Percentiles rank a stretch among this genome's conserved stretches.
These are phyloP conservation scores for Holcopasites calliopsidis DNA, from an alignment of 1,140 invertebrate species.

Conservation along the genomic window DNA sequence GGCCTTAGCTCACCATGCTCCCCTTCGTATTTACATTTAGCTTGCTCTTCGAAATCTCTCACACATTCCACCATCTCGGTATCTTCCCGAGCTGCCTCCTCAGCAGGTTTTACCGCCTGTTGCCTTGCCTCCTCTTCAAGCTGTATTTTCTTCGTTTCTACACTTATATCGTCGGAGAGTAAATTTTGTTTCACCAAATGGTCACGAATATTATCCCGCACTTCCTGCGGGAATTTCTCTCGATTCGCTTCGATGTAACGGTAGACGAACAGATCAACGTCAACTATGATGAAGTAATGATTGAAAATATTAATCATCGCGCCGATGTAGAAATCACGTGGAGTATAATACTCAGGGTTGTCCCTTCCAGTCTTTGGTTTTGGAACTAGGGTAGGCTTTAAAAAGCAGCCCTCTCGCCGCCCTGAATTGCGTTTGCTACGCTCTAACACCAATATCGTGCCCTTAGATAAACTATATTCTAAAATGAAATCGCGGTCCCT, in stretches of 20 bases:
- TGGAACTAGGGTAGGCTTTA: slow-evolving; percentile 84
- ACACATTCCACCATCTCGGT: neutral
- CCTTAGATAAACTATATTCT: slow-evolving; percentile 84
- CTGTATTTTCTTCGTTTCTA: slow-evolving; percentile 14
- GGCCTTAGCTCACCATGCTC: slow-evolving; percentile 13
- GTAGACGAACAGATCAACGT: slow-evolving; percentile 85
- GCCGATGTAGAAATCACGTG: slow-evolving; percentile 85
- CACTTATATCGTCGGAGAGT: slow-evolving; percentile 39
- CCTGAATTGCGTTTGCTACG: slow-evolving; percentile 84
- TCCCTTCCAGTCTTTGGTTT: slow-evolving; percentile 84
- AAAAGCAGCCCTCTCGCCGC: slow-evolving; percentile 85
- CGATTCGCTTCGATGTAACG: slow-evolving; percentile 85
- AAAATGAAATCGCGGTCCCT: slow-evolving; percentile 83
- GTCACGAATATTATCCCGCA: slow-evolving; percentile 82
- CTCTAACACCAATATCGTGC: slow-evolving; percentile 83
- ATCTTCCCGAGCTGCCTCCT: neutral
- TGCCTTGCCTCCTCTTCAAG: neutral
- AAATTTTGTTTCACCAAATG: slow-evolving; percentile 78
- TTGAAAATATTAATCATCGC: slow-evolving; percentile 83
- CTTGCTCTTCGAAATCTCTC: slow-evolving; percentile 6
- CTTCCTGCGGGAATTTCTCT: slow-evolving; percentile 83
- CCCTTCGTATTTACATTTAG: slow-evolving; percentile 15
- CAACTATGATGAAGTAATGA: slow-evolving; percentile 84
- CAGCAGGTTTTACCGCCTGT: neutral
- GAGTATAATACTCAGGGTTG: slow-evolving; percentile 83